A percentile compares a stretch with the other conserved stretches of the same genome.
These are phyloP conservation scores for Lepidurus couesii DNA, from an alignment of 1,140 invertebrate species.

Conservation along the genomic window DNA sequence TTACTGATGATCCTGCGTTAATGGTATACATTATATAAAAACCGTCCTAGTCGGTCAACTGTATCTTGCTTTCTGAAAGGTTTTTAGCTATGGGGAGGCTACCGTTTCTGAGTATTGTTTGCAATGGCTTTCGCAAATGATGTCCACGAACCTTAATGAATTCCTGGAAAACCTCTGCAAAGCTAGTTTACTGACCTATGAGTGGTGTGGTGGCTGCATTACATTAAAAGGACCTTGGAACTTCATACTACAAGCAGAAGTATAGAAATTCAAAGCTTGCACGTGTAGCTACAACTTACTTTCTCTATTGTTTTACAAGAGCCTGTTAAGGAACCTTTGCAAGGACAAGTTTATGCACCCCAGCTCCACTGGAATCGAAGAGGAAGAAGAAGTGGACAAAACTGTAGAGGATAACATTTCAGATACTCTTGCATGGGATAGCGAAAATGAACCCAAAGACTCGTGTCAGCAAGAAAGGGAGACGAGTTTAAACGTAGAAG, in stretches of 20 bases:
- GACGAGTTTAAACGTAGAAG: neutral
- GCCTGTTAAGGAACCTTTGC: neutral
- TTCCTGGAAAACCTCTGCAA: conserved; percentile 2
- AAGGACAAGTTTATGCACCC: neutral
- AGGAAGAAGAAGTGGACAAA: neutral
- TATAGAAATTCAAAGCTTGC: neutral
- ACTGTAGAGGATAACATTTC: neutral
- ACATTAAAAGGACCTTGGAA: neutral
- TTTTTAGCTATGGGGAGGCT: neutral
- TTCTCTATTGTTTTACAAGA: neutral
- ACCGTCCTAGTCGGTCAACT: neutral
- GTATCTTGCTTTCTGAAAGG: neutral
- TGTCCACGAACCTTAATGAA: neutral
- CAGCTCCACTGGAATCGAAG: neutral
- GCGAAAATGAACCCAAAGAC: neutral
- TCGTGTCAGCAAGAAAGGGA: neutral
- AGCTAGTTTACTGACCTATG: neutral
- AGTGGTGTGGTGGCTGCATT: neutral
- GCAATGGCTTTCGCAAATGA: neutral
- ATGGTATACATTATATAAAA: neutral
- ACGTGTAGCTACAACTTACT: neutral
- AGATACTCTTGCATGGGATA: neutral
- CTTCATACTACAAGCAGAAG: neutral
- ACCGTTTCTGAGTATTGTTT: neutral
- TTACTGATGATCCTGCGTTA: neutral